A percentile compares a stretch with the other conserved stretches of the same genome.
Evolutionary conservation across 1,140 invertebrate species (phyloP).

Genomic region (Chionoecetes opilio): DNA sequence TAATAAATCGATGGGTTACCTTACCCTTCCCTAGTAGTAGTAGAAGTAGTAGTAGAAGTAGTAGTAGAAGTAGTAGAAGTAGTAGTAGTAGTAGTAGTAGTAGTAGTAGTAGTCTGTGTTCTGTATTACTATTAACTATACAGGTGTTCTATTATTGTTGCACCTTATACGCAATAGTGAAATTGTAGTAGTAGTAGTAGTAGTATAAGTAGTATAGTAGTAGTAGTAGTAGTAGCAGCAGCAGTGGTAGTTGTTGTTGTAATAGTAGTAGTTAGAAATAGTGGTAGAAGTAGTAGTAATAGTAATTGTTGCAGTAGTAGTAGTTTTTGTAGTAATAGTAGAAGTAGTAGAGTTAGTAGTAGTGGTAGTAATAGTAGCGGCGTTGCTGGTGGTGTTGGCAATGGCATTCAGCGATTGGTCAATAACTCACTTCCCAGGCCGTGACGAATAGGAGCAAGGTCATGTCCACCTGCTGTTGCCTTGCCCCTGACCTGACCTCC

Average conservation of each 20-base stretch:
- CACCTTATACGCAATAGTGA: too few relatives aligned
- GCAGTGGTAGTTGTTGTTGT: too few relatives aligned
- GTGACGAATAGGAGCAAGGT: too few relatives aligned
- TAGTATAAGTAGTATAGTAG: neutral
- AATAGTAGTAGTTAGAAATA: neutral
- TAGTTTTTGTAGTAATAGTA: too few relatives aligned
- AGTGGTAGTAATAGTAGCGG: too few relatives aligned
- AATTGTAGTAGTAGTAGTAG: slow-evolving; percentile 29
- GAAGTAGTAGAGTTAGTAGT: too few relatives aligned
- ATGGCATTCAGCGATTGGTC: neutral
- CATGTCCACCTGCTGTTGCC: neutral
- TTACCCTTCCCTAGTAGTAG: neutral
- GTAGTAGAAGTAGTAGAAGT: neutral
- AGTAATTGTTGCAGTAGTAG: too few relatives aligned
- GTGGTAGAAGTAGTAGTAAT: neutral
- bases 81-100: neutral
- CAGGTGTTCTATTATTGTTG: too few relatives aligned
- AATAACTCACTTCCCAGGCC: too few relatives aligned
- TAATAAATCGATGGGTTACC: neutral
- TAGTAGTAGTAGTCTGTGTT: too few relatives aligned
- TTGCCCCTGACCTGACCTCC: slow-evolving; percentile 8
- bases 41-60: slow-evolving; percentile 29
- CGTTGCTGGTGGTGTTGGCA: neutral
- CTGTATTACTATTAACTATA: too few relatives aligned
- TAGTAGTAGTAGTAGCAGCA: too few relatives aligned